Base-by-base conservation (phyloP, 2,113 vertebrate genomes). In the Chrysemys picta region DNA sequence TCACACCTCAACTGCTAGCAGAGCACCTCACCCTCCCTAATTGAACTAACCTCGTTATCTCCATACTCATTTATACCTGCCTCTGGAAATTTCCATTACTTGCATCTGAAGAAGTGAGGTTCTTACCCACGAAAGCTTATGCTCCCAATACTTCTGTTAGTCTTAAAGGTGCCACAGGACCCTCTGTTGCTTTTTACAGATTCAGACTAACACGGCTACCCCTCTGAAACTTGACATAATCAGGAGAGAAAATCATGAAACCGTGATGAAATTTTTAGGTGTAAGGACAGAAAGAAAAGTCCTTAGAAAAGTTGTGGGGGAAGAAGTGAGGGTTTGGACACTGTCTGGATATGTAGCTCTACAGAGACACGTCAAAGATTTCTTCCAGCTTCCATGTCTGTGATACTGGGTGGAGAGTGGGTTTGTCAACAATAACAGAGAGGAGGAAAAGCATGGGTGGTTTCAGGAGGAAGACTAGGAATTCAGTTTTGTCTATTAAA, bases 231-330 rank as follows among this genome's bases (percentile, higher is more conserved):
- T 42, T 42, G 42, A 42, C 42, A 24, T 45, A 45, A 76, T 42
- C 69, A 7, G 65, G 88, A 65, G 22, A 27, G 88, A 87, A 83
- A 16, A n/a, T 22, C 35, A 57, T 52, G 2, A 50, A 79, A 82
- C n/a, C 59, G 8, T 0, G 0, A 5, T 88, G 52, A 6, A 57
- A 21, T 35, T 65, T 49, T 76, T 76, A 45, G 72, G 22, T 76
- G 38, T 25, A 45, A 76, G 72, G 38, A 25, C 49, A 57, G 79
- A 89, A 78, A 35, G 29, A 47, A 89, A 94, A 80, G 7, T 25
- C 10, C 72, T 25, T 76, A 76, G 16, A 96, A 88, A 81, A 0
- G 0, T 29, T 57, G 19, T 6, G 56, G 1, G 56, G 4, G 8
- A 59, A 25, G 10, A 54, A 69, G 1, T 8, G 1, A 1, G 16